Evolutionary conservation across 2,113 vertebrate species (phyloP).

Genomic region (Xenopus laevis): DNA sequence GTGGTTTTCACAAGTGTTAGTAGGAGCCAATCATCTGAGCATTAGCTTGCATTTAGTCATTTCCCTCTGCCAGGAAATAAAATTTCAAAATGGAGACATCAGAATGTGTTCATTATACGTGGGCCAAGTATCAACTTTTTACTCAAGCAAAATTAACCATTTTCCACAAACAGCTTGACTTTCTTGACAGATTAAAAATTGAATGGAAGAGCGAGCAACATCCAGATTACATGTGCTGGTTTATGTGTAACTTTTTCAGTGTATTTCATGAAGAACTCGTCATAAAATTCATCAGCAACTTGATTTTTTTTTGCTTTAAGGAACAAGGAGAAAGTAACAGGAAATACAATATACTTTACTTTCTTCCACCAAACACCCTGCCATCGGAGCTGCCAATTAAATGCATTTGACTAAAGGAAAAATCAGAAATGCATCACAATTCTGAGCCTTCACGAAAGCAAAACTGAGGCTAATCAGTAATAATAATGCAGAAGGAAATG

Average conservation of each 20-base stretch:
- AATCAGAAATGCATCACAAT: constrained; percentile 23
- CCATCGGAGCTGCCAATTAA: constrained; percentile 39
- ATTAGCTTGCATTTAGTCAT: neutral
- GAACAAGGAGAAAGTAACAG: constrained; percentile 35
- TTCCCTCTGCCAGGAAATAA: constrained; percentile 3
- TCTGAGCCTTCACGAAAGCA: constrained; percentile 14
- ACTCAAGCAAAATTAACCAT: neutral
- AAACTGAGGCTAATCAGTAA: constrained; percentile 15
- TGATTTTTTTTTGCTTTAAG: neutral
- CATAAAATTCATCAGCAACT: neutral
- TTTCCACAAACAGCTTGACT: too few species aligned
- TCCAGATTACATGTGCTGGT: too few species aligned
- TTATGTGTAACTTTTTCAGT: too few species aligned
- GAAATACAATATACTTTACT: constrained; percentile 21
- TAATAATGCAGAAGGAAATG: neutral
- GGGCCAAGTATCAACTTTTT: neutral
- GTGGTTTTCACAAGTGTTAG: constrained; percentile 1
- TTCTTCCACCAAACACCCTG: constrained; percentile 5
- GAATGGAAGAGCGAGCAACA: too few species aligned
- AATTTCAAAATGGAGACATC: neutral
- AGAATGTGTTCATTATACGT: neutral
- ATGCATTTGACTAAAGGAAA: constrained; percentile 24
- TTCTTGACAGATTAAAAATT: too few species aligned
- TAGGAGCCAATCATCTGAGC: neutral
- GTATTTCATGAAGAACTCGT: too few species aligned